phyloP scores from a whole-genome alignment of 64 coral and sea anemone species.

The Montipora foliosa region DNA sequence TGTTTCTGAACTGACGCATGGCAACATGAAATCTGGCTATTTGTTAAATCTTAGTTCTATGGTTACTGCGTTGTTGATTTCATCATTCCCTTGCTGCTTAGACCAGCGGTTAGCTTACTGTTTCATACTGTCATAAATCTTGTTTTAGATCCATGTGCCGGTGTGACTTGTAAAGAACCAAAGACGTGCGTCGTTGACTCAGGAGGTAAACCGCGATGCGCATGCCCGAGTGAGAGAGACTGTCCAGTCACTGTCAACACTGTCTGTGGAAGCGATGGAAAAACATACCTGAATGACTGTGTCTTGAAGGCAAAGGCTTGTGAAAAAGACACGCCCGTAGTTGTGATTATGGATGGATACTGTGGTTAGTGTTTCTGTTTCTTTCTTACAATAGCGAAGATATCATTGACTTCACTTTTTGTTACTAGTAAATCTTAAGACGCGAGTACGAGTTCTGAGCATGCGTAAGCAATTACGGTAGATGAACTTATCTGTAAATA shows the following conservation, averaged over 20 bases:
- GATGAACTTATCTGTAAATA: too few species aligned
- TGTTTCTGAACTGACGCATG: too few species aligned
- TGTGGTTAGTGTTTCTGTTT: constrained; percentile 75
- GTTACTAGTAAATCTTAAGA: too few species aligned
- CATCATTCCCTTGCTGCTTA: too few species aligned
- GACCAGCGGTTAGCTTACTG: too few species aligned
- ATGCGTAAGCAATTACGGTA: too few species aligned
- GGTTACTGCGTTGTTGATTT: too few species aligned
- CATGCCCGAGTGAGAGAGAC: constrained; percentile 74
- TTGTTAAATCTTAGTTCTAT: too few species aligned
- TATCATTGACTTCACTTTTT: too few species aligned
- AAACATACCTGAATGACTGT: constrained; percentile 87
- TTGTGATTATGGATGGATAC: constrained; percentile 69
- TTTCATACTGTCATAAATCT: neutral
- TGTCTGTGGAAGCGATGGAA: constrained; percentile 88
- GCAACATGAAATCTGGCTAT: too few species aligned
- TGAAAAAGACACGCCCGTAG: constrained; percentile 18
- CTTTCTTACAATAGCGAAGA: too few species aligned
- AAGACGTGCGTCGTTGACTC: constrained; percentile 53
- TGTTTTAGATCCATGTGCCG: constrained; percentile 82
- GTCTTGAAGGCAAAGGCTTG: constrained; percentile 91
- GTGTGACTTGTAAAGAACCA: constrained; percentile 57
- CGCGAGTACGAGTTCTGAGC: too few species aligned
- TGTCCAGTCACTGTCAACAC: constrained; percentile 68
- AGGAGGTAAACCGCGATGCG: constrained; percentile 60